Evolutionary conservation across 2,888 invertebrate genomes (phyloP).

Genomic region (Drosophila helvetica): DNA sequence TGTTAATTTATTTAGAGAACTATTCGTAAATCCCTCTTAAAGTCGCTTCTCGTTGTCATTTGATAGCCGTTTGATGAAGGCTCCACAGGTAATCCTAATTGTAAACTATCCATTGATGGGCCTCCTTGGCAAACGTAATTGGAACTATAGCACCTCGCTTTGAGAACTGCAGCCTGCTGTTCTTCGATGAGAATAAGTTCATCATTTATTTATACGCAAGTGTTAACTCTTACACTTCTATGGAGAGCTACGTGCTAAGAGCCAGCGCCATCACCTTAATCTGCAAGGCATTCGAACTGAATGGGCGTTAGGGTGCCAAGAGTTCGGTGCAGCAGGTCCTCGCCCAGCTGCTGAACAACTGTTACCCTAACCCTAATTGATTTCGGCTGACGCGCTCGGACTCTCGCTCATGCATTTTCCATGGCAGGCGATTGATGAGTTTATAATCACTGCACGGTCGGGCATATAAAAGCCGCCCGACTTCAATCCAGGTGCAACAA

Average conservation of each 20-base stretch:
- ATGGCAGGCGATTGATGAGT: slow-evolving; percentile 46
- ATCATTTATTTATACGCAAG: slow-evolving; percentile 52
- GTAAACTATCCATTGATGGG: not conserved
- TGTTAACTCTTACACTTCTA: slow-evolving; percentile 8
- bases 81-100: not conserved
- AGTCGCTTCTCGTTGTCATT: no score
- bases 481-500: not conserved
- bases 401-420: slow-evolving; percentile 48
- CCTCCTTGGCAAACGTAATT: not conserved
- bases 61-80: no score
- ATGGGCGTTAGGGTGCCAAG: not conserved
- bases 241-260: not conserved
- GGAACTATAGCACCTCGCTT: not conserved
- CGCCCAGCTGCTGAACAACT: not conserved
- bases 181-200: not conserved
- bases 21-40: no score
- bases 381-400: slow-evolving; percentile 28
- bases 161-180: slow-evolving; percentile 30
- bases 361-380: slow-evolving; percentile 45
- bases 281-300: not conserved
- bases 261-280: not conserved
- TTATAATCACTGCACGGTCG: slow-evolving; percentile 57
- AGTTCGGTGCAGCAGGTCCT: not conserved
- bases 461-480: slow-evolving; percentile 23
- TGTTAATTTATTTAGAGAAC: no score